Evolutionary conservation across 2,797 vertebrate species (phyloP), one percentile per base, ranked within the genome.

Genomic region (Protosalanx chinensis): DNA sequence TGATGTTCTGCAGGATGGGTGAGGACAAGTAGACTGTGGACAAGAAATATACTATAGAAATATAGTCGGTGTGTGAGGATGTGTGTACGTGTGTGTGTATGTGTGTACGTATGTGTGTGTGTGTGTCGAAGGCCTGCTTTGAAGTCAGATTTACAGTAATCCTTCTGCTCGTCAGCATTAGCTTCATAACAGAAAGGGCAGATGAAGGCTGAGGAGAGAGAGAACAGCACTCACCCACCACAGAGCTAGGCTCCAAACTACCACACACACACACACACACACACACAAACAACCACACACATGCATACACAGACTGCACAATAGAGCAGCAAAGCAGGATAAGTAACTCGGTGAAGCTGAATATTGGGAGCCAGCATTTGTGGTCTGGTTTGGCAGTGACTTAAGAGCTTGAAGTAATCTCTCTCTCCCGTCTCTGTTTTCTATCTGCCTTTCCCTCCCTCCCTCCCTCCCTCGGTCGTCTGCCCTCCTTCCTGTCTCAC

Each of bases 401-500:
- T 53, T 53, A 16, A 16, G 51, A 18, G 51, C 18, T 53, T 53
- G 51, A 16, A 20, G 37, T 73, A 30, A 64, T 30, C 65, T 18
- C 29, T 0, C 4, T 59, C 58, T 59, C 58, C 23, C 51, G 23
- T 16, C 20, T 59, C 58, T 20, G 0, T 15, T 33, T 4, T 3
- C 49, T 23, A 8, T 32, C 30, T 15, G 5, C 27, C 13, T 68
- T 4, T 37, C 10, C 56, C 49, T 32, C 66, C 60, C 46, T 58
- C 71, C 64, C 70, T 69, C 35, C 5, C n/a, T 37, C 27, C 35
- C 37, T 18, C 59, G 63, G 68, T 75, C 73, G 72, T 53, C 49
- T 16, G 13, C 16, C 51, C 18, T n/a, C 51, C 51, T n/a, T 16
- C 51, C 85, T 89, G 83, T 90, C 85, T 84, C 90, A 98, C 97